These are phyloP conservation scores for Gallinago nigripennis DNA, from an alignment of 2,797 vertebrate species.

Conservation along the genomic window DNA sequence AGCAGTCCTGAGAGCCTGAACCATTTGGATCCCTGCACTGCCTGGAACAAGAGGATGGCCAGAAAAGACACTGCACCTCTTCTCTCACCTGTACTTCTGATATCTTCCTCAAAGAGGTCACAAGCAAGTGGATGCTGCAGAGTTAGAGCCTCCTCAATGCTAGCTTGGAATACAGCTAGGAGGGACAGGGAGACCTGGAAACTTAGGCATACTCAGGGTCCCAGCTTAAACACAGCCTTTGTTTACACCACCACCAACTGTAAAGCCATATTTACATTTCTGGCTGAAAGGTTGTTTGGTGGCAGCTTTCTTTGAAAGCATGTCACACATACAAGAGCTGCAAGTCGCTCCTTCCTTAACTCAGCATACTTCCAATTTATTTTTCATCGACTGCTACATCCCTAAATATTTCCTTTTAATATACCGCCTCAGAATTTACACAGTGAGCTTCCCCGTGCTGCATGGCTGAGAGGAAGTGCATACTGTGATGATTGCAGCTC, in stretches of 20 bases:
- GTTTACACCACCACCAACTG: background rate
- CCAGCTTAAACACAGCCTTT: background rate
- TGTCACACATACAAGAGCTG: background rate
- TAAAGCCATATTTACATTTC: background rate
- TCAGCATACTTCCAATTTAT: constrained; percentile 37
- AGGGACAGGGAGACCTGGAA: background rate
- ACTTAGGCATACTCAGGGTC: background rate
- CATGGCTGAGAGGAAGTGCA: constrained; percentile 33
- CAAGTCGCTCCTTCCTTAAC: background rate
- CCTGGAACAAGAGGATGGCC: background rate
- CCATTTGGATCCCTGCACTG: background rate
- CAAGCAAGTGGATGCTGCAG: background rate
- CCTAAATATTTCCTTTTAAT: constrained; percentile 50
- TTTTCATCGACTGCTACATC: constrained; percentile 16
- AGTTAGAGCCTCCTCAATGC: background rate
- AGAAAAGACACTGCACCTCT: background rate
- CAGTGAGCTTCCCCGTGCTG: background rate
- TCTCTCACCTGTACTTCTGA: background rate
- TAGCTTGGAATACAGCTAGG: background rate
- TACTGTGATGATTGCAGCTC: constrained; percentile 50
- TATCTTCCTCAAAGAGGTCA: background rate
- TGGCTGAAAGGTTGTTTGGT: background rate
- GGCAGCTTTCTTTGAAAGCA: constrained; percentile 1
- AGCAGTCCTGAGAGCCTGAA: background rate
- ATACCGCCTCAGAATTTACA: constrained; percentile 23